phyloP scores from a whole-genome alignment of 1,140 invertebrate genomes.

The Lanistes nyassanus region DNA sequence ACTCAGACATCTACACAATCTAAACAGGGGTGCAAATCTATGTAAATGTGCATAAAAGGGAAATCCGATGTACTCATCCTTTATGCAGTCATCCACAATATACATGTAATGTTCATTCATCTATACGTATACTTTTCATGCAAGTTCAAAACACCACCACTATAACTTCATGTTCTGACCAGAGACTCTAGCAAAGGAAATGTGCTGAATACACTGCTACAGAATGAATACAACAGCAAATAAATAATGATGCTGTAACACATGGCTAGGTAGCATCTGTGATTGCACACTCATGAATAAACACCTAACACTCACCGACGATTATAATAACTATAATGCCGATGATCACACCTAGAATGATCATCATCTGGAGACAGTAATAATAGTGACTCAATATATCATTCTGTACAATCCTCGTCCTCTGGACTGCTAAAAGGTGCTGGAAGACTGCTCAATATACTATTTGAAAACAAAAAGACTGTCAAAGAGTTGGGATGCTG shows the following conservation, averaged over 20 bases:
- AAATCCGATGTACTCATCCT: no score
- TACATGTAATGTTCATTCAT: no score
- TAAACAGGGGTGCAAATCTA: no score
- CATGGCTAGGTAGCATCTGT: not conserved
- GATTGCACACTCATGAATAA: not conserved
- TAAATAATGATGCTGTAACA: not conserved
- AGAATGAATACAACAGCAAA: conserved; percentile 15
- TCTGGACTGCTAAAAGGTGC: no score
- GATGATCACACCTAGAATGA: conserved; percentile 89
- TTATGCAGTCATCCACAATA: no score
- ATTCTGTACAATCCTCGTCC: not conserved
- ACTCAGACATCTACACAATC: no score
- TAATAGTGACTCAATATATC: not conserved
- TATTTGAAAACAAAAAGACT: not conserved
- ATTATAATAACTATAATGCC: conserved; percentile 88
- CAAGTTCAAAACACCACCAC: no score
- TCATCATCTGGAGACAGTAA: conserved; percentile 83
- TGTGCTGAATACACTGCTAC: not conserved
- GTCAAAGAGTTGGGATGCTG: not conserved
- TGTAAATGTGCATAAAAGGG: no score
- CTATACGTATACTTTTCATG: no score
- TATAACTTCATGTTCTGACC: no score
- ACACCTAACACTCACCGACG: conserved; percentile 77
- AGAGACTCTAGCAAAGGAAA: no score
- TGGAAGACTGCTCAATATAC: not conserved